These are phyloP conservation scores for Zaprionus lineosus DNA, from an alignment of 2,888 invertebrate species.

Conservation along the genomic window DNA sequence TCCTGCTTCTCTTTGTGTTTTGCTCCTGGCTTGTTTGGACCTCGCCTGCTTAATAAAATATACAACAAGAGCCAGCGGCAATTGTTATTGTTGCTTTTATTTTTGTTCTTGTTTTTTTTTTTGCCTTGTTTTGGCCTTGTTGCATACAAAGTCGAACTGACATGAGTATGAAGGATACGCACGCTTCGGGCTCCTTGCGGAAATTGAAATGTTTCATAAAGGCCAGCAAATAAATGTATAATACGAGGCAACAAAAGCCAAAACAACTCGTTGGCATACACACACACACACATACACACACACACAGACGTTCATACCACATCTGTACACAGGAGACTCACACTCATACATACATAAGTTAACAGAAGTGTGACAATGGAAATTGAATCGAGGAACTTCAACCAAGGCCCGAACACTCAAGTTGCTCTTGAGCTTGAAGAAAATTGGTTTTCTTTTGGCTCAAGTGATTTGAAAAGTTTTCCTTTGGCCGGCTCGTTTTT, in stretches of 20 bases:
- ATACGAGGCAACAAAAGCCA: slow-evolving; percentile 61
- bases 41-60: slow-evolving; percentile 52
- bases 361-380: slow-evolving; percentile 56
- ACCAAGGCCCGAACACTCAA: slow-evolving; percentile 55
- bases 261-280: slow-evolving; percentile 35
- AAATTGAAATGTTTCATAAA: slow-evolving; percentile 70
- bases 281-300: slow-evolving; percentile 23
- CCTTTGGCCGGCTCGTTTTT: slow-evolving; percentile 24
- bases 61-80: slow-evolving; percentile 57
- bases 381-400: slow-evolving; percentile 39
- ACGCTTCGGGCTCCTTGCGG: slow-evolving; percentile 52
- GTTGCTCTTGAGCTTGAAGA: slow-evolving; percentile 41
- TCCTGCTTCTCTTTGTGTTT: slow-evolving; percentile 7
- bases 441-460: slow-evolving; percentile 64
- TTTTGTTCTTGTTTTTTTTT: no score
- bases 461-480: slow-evolving; percentile 49
- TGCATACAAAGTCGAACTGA: slow-evolving; percentile 15
- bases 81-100: slow-evolving; percentile 53
- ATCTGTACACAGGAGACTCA: no score
- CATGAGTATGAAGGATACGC: slow-evolving; percentile 28
- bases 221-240: slow-evolving; percentile 59
- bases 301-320: no score
- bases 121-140: slow-evolving; percentile 33
- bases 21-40: slow-evolving; percentile 31
- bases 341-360: slow-evolving; percentile 26